A percentile compares a stretch with the other conserved stretches of the same genome.
Evolutionary conservation across 2,113 vertebrate genomes (phyloP).

Genomic region (Scytalopus superciliaris): DNA sequence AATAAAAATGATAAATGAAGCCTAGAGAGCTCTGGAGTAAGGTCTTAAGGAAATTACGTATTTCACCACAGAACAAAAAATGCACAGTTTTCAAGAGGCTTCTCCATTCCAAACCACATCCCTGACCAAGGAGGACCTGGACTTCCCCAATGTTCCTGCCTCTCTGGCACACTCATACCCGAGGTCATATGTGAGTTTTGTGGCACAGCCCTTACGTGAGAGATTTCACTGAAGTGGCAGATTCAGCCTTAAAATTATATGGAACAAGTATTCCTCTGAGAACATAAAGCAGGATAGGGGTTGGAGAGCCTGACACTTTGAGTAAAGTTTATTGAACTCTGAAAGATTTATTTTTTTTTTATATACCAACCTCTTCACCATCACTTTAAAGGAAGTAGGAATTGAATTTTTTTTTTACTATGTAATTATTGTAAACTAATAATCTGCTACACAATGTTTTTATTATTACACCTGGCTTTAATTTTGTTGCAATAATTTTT

Average conservation of each 20-base stretch:
- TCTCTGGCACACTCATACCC: not conserved
- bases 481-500: not conserved
- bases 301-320: not conserved
- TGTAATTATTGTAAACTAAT: not conserved
- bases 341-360: not conserved
- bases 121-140: not conserved
- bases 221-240: not conserved
- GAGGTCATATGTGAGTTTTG: not conserved
- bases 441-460: not conserved
- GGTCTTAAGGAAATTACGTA: not conserved
- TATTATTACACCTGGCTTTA: not conserved
- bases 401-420: accelerated
- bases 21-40: not conserved
- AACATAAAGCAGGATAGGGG: not conserved
- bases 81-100: not conserved
- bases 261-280: not conserved
- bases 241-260: not conserved
- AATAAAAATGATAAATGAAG: not conserved
- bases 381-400: not conserved
- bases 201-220: not conserved
- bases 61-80: not conserved
- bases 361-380: not conserved
- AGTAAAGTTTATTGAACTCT: not conserved
- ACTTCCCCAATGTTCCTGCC: not conserved
- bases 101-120: not conserved